Conservation (phyloP, 2,797 vertebrate species). For the Pterois miles region DNA sequence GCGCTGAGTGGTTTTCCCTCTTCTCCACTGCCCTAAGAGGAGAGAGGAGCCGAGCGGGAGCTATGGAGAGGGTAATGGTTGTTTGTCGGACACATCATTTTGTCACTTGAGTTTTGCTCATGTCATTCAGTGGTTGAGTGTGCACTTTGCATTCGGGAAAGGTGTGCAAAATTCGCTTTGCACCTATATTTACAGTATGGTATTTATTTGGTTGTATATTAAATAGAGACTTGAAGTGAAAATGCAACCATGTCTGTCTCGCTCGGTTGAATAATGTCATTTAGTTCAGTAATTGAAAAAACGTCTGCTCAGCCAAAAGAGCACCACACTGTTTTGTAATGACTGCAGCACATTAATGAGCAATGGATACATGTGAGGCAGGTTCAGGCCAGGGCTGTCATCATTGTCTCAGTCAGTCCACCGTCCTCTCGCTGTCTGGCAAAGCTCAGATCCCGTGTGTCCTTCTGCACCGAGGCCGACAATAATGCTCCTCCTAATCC, state of each 20-base stretch:
- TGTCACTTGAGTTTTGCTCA: conserved; percentile 63
- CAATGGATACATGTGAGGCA: conserved; percentile 22
- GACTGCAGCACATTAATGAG: conserved; percentile 38
- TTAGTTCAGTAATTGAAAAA: conserved; percentile 11
- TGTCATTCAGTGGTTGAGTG: conserved; percentile 51
- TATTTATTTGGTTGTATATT: conserved; percentile 6
- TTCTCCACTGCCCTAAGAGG: conserved; percentile 47
- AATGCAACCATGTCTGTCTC: conserved; percentile 5
- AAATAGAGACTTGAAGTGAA: conserved; percentile 6
- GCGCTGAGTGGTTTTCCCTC: conserved; percentile 64
- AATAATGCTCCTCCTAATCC: conserved; percentile 70
- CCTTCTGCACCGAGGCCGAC: conserved; percentile 48
- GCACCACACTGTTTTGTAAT: conserved; percentile 5
- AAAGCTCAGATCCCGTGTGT: conserved; percentile 31
- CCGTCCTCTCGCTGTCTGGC: conserved; percentile 44
- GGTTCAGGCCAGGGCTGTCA: conserved; percentile 24
- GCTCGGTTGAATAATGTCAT: conserved; percentile 10
- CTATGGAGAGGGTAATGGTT: conserved; percentile 64
- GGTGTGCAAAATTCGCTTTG: conserved; percentile 4
- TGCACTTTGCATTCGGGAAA: conserved; percentile 38
- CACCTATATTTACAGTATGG: conserved; percentile 22
- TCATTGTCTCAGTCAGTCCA: conserved; percentile 44
- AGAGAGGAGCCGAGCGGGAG: conserved; percentile 33
- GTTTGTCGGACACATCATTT: conserved; percentile 59
- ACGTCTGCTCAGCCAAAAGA: conserved; percentile 2